Conservation (phyloP, 2,888 invertebrate genomes). For the Rhamphomyia laevipes region DNA sequence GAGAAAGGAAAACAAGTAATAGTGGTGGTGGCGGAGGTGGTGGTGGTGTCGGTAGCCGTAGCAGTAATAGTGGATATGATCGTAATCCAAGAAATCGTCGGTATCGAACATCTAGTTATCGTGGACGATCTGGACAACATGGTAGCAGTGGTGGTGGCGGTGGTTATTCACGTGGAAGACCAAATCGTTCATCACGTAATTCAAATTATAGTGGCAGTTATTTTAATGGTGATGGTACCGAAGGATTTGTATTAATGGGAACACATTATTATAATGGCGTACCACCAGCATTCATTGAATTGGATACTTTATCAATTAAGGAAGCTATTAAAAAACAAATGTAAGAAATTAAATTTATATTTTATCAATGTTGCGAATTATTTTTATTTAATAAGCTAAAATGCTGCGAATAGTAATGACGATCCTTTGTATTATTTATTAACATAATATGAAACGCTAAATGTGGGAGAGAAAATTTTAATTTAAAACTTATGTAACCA, state of each 20-base stretch:
- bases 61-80: conserved; percentile 15
- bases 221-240: conserved; percentile 30
- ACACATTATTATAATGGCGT: conserved; percentile 37
- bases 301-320: conserved; percentile 50
- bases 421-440: no score
- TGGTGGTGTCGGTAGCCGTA: conserved; percentile 28
- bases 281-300: conserved; percentile 32
- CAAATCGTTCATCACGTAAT: conserved; percentile 37
- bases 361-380: background rate
- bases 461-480: no score
- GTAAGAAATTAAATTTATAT: conserved; percentile 43
- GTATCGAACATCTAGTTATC: conserved; percentile 30
- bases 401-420: no score
- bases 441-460: no score
- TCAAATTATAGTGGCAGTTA: conserved; percentile 30
- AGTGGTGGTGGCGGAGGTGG: conserved; percentile 28
- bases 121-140: conserved; percentile 30
- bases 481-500: no score
- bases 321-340: conserved; percentile 83
- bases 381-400: no score
- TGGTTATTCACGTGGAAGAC: conserved; percentile 27
- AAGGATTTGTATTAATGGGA: conserved; percentile 33
- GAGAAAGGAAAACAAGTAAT: conserved; percentile 14
- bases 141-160: background rate
- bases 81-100: conserved; percentile 30